These are phyloP conservation scores for Tragelaphus buxtoni DNA, from an alignment of 2,113 vertebrate genomes.

Conservation along the genomic window DNA sequence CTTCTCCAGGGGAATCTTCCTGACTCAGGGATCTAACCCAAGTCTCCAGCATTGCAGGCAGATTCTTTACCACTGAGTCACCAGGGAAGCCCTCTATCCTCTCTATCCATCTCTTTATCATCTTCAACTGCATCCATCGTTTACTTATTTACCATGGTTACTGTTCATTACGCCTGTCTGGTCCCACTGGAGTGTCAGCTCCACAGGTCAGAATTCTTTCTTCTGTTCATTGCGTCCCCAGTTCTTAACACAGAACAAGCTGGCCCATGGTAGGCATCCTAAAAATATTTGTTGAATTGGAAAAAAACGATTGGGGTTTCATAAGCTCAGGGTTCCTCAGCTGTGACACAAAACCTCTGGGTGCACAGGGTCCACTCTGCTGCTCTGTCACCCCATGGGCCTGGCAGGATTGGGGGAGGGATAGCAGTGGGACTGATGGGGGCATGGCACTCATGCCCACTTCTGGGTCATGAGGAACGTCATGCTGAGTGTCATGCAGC, in stretches of 20 bases:
- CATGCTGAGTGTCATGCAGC: not conserved
- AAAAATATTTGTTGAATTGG: not conserved
- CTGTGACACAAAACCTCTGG: not conserved
- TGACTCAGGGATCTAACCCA: not conserved
- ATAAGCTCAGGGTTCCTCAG: not conserved
- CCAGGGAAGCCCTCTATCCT: not conserved
- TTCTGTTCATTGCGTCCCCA: not conserved
- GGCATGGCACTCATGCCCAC: rapidly evolving
- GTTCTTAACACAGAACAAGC: not conserved
- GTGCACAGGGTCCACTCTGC: rapidly evolving
- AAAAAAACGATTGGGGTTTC: not conserved
- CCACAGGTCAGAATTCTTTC: not conserved
- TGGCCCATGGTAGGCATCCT: not conserved
- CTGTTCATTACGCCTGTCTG: not conserved
- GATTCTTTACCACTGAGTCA: not conserved
- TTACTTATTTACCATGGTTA: no score
- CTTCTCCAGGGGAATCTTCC: not conserved
- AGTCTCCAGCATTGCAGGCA: not conserved
- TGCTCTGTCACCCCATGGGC: not conserved
- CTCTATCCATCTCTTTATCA: not conserved
- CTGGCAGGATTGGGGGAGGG: not conserved
- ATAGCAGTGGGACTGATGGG: no score
- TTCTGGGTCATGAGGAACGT: not conserved
- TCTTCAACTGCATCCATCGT: not conserved
- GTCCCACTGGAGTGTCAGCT: no score